Evolutionary conservation across 2,888 invertebrate species (phyloP).

Genomic region (Nomada fucata): DNA sequence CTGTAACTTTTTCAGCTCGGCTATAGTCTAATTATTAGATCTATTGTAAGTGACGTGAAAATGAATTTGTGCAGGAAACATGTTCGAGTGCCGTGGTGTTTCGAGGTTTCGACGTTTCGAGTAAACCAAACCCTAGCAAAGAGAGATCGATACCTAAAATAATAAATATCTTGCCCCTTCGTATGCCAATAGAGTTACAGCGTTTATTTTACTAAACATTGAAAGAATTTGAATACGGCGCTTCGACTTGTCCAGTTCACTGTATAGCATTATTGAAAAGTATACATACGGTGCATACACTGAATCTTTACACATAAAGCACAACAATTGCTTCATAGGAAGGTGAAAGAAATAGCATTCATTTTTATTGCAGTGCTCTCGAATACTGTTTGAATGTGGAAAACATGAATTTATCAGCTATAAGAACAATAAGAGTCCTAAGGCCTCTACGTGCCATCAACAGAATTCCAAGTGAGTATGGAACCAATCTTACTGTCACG

Average conservation of each 20-base stretch:
- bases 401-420: conserved; percentile 99
- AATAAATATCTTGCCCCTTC: too few species aligned
- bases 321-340: not conserved
- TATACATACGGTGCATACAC: not conserved
- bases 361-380: conserved; percentile 87
- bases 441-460: conserved; percentile 99
- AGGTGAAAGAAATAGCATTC: conserved; percentile 3
- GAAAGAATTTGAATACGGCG: not conserved
- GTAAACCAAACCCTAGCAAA: too few species aligned
- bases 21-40: too few species aligned
- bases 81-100: too few species aligned
- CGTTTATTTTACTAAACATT: not conserved
- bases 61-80: too few species aligned
- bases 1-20: too few species aligned
- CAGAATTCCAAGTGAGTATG: conserved; percentile 98
- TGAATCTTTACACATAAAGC: not conserved
- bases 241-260: too few species aligned
- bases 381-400: conserved; percentile 97
- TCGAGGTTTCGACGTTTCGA: too few species aligned
- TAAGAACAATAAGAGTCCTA: conserved; percentile 98
- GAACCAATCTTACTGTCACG: not conserved
- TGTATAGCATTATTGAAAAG: not conserved
- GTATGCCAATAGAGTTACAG: too few species aligned
- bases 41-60: too few species aligned
- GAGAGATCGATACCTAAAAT: too few species aligned